Conservation (phyloP, 2,888 invertebrate species). For the Coecobrya sp. region DNA sequence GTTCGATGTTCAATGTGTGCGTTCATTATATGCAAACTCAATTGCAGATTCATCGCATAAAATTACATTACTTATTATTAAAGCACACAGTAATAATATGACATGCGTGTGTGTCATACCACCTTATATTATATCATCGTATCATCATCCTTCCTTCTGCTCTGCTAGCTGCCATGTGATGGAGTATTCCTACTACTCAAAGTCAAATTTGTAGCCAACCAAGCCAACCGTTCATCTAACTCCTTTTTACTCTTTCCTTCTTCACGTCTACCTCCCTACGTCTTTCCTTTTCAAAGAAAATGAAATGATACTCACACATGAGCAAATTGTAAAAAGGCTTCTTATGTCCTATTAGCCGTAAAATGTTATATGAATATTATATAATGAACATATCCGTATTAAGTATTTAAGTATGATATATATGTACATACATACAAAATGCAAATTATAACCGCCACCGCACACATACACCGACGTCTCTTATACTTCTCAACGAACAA, state of each 20-base stretch:
- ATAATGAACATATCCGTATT: neutral
- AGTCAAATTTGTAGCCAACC: slow-evolving; percentile 32
- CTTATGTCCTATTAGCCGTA: neutral
- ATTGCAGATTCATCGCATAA: slow-evolving; percentile 45
- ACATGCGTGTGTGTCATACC: too few species aligned
- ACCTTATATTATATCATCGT: neutral
- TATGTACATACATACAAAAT: neutral
- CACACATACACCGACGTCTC: neutral
- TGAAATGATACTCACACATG: neutral
- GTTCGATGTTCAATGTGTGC: neutral
- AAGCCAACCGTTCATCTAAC: slow-evolving; percentile 13
- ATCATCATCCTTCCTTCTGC: neutral
- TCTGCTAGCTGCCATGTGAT: slow-evolving; percentile 9
- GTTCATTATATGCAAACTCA: slow-evolving; percentile 34
- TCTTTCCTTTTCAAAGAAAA: slow-evolving; percentile 19
- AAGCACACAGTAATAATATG: too few species aligned
- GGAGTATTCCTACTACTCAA: neutral
- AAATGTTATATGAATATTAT: neutral
- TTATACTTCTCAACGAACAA: neutral
- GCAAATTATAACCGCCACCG: too few species aligned
- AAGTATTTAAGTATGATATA: neutral
- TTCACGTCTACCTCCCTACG: neutral
- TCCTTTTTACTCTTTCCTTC: neutral
- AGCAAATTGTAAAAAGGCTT: neutral
- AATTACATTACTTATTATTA: neutral